Base-by-base conservation (phyloP, 2,888 invertebrate species). In the Drosophila recens region DNA sequence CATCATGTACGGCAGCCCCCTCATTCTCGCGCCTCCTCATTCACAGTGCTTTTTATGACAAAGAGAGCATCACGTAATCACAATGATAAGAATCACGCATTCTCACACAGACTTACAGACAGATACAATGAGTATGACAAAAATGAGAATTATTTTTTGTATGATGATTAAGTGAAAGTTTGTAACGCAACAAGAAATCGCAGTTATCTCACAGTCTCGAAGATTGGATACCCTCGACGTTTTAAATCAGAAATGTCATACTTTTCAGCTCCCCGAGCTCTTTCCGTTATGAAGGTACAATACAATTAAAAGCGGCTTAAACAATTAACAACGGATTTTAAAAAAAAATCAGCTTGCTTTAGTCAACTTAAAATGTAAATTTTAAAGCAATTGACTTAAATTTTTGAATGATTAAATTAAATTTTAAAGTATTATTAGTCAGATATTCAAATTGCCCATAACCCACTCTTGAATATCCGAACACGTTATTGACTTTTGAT, bases 61-160 rank as follows among this genome's bases (percentile, higher is more conserved):
- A 85, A 85, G 75, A 72, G 65, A 72, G 87, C 82, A 72, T 34
- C 88, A 72, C 86, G 83, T 88, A 84, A 84, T 84, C 86, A 84
- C 78, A 84, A 86, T 88, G 83, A 84, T 84, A 88, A 88, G 88
- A 78, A 84, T 82, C 83, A 75, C 80, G 71, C 79, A 62, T 64
- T 46, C 61, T 42, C 33, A 73, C 73, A 78, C 56, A 68, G 78
- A 75, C 58, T 51, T 67, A 79, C 80, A 58, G 48, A 66, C 65
- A 68, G 23, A 57, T 23, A 74, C 64, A 65, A 58, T 76, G 65
- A 42, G 45, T 63, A 54, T 61, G 68, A 69, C 70, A 71, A 69
- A 69, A 64, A 70, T 66, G 65, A 63, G 70, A 77, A 78, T 78
- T 77, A 70, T 69, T 58, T 58, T 68, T 69, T 52, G 54, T 51